Base-by-base conservation (phyloP, 2,797 vertebrate genomes). In the Cossypha heuglini region DNA sequence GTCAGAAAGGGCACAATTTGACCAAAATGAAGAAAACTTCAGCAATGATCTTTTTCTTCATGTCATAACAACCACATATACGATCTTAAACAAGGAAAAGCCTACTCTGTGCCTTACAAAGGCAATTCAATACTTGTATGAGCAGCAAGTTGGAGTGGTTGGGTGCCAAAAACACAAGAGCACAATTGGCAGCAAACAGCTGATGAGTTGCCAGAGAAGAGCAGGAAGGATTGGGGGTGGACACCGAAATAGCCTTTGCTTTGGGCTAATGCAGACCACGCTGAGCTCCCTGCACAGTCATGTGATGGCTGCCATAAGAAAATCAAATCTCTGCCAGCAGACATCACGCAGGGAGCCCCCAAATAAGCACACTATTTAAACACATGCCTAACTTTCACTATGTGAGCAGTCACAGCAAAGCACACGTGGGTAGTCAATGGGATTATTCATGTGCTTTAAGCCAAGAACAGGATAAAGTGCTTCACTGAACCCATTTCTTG, bases 381-480 rank as follows among this genome's bases (percentile, higher is more conserved):
- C 86, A 83, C 59, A 52, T 35, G 72, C 66, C 87, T 90, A 35
- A 80, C 72, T 83, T 89, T 6, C 81, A 72, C 88, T 83, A 10
- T 87, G 81, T 75, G 84, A 97, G 92, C 89, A 93, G 94, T 66
- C 87, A 40, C 84, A 72, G 62, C 25, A 26, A 88, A 91, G 91
- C 66, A 86, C 96, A 91, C 51, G 72, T 91, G 94, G 92, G 84
- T 86, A 90, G 81, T 95, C 91, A 96, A 91, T 95, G 84, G 88
- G 75, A 93, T 95, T 96, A 96, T 89, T 93, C 94, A 33, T 19
- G 64, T 90, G 86, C 42, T 94, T 92, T 61, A 89, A 74, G 78
- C 92, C 94, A 95, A 85, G 86, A 95, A 87, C 49, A 83, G 81
- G 75, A 92, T 71, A 87, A 92, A 93, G 78, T 83, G 78, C 64